Evolutionary conservation across 2,113 vertebrate genomes (phyloP), one percentile per base, ranked within the genome.

Genomic region (Pluvianellus socialis): DNA sequence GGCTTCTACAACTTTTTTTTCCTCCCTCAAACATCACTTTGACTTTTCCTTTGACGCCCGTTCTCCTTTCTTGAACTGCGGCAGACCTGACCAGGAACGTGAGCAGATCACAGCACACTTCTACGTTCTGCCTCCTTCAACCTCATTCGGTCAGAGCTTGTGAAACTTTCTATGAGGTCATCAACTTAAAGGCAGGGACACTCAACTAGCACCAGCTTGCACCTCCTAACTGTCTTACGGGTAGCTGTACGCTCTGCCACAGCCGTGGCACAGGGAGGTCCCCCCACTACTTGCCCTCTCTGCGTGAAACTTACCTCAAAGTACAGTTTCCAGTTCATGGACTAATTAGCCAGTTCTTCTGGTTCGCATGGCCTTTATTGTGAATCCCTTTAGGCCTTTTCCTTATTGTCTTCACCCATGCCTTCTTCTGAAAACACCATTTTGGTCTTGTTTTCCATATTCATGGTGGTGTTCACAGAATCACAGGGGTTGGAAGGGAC

Each of bases 51-150:
- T 80, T 72, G 21, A 9, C 5, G 63, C 6, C 10, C 33, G 10
- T 59, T 82, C 16, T 56, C 14, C 30, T 68, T 63, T 44, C 23
- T 76, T 66, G 0, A 0, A 8, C 53, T 10, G 32, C 0, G 2
- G 14, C 52, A 88, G 42, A 7, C 12, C 62, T 91, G 63, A 20
- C 33, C 17, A 32, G 67, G 22, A 55, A 22, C 14, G 7, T 9
- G 24, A 35, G 28, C 21, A 32, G 21, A 49, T 20, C 44, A 68
- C 38, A 32, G 14, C 3, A 61, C 8, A 5, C 10, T 63, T 66
- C 16, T 65, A 2, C 24, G 28, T 61, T 62, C 40, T 76, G 14
- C 15, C 33, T 55, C 32, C 24, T 30, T 50, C 30, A 38, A 9
- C 38, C 9, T 74, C 35, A 17, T 66, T 67, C 40, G 28, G 5